Percentiles rank a stretch among this genome's conserved stretches.
phyloP scores from a whole-genome alignment of 2,888 invertebrate genomes.

The Aphelenchoides bicaudatus region DNA sequence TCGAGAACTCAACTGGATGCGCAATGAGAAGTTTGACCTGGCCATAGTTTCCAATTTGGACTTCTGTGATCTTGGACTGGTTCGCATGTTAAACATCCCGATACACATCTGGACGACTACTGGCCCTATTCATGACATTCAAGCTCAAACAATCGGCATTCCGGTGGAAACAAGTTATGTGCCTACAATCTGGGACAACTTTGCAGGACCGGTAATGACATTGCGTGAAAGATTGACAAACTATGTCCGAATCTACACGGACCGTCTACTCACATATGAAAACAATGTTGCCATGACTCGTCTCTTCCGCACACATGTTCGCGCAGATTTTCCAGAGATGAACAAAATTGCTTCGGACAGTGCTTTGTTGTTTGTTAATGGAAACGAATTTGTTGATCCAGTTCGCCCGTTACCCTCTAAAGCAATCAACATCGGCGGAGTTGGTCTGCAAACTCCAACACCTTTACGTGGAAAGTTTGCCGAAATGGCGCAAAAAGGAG shows the following conservation, averaged over 20 bases:
- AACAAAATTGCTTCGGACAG: constrained; percentile 42
- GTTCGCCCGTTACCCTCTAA: constrained; percentile 36
- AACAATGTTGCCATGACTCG: constrained; percentile 18
- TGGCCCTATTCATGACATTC: constrained; percentile 50
- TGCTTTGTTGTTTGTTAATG: constrained; percentile 31
- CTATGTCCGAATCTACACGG: constrained; percentile 21
- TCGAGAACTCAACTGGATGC: constrained; percentile 40
- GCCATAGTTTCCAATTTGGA: constrained; percentile 52
- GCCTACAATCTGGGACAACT: constrained; percentile 49
- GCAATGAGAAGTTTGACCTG: constrained; percentile 44
- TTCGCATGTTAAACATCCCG: constrained; percentile 44
- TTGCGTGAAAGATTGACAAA: constrained; percentile 47
- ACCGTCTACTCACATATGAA: constrained; percentile 7
- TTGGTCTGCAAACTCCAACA: constrained; percentile 24
- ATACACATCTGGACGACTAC: constrained; percentile 52
- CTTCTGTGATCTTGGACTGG: constrained; percentile 47
- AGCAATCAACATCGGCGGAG: constrained; percentile 31
- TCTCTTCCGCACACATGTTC: constrained; percentile 27
- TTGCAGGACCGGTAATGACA: constrained; percentile 46
- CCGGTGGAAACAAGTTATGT: constrained; percentile 49
- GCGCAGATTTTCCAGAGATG: constrained; percentile 45
- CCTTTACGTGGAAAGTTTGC: constrained; percentile 18
- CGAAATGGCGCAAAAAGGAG: constrained; percentile 22
- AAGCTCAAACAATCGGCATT: constrained; percentile 45
- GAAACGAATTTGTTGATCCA: constrained; percentile 40